Conservation (phyloP, 2,797 vertebrate species). For the Molossus alvarezi region DNA sequence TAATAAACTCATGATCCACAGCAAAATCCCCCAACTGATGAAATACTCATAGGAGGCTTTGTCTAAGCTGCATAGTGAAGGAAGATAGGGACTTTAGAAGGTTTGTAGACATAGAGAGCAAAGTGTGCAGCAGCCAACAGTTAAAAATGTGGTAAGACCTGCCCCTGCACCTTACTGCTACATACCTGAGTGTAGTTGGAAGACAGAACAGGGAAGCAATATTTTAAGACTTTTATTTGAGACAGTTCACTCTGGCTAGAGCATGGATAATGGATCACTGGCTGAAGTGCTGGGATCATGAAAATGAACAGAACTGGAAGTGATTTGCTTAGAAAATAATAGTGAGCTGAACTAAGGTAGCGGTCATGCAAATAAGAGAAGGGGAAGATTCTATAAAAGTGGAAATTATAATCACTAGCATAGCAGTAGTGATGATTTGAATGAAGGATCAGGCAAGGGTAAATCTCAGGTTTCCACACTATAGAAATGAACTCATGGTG, state of each 20-base stretch:
- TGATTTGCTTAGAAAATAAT: background rate
- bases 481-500: background rate
- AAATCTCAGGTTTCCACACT: background rate
- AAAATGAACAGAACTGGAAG: background rate
- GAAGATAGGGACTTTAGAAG: background rate
- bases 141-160: too few species aligned
- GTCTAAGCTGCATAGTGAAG: background rate
- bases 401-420: background rate
- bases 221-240: background rate
- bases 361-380: background rate
- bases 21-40: background rate
- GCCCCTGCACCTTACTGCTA: accelerated
- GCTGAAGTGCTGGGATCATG: background rate
- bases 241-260: background rate
- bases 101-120: background rate
- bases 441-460: background rate
- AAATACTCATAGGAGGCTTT: background rate
- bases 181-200: background rate
- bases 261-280: background rate
- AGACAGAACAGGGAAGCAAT: accelerated
- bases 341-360: background rate
- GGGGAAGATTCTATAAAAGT: background rate
- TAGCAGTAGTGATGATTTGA: background rate
- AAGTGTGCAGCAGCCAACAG: background rate
- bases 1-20: background rate